phyloP scores from a whole-genome alignment of 2,797 vertebrate species.

The Benthosema pterotum region DNA sequence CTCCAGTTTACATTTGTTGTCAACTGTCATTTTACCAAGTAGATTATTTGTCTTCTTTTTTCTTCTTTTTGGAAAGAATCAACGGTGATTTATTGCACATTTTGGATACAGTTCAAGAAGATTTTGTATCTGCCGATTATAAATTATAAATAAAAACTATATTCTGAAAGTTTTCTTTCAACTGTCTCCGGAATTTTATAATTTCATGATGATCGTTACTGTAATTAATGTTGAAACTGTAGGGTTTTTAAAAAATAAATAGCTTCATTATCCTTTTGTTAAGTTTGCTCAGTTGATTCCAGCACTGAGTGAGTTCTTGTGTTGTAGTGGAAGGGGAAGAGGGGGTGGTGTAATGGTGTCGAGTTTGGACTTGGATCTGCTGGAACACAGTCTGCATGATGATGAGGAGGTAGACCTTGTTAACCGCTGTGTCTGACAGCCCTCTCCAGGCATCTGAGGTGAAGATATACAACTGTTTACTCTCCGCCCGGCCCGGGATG shows the following conservation, averaged over 20 bases:
- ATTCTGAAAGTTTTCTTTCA: slow-evolving; percentile 79
- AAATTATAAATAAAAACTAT: slow-evolving; percentile 93
- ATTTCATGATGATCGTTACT: background rate
- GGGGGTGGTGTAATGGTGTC: slow-evolving; percentile 51
- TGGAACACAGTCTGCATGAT: slow-evolving; percentile 59
- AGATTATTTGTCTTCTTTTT: slow-evolving; percentile 79
- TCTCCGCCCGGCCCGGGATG: slow-evolving; percentile 65
- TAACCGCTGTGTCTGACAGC: slow-evolving; percentile 75
- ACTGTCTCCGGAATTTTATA: background rate
- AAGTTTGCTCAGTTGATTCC: slow-evolving; percentile 31
- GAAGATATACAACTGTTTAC: slow-evolving; percentile 75
- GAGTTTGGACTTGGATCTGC: slow-evolving; percentile 66
- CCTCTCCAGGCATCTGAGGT: slow-evolving; percentile 71
- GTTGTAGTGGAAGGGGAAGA: slow-evolving; percentile 13
- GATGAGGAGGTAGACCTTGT: slow-evolving; percentile 70
- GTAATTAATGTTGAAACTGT: background rate
- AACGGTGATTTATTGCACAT: slow-evolving; percentile 97
- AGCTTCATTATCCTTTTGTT: background rate
- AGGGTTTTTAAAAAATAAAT: background rate
- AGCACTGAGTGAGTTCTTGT: slow-evolving; percentile 47
- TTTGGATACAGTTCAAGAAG: slow-evolving; percentile 95
- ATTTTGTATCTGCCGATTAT: slow-evolving; percentile 97
- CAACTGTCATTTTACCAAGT: slow-evolving; percentile 89
- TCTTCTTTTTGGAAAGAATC: slow-evolving; percentile 87
- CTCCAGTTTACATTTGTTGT: slow-evolving; percentile 90